A percentile compares a stretch with the other conserved stretches of the same genome.
These are phyloP conservation scores for Dendrocopos noguchii DNA, from an alignment of 2,113 vertebrate species.

Conservation along the genomic window DNA sequence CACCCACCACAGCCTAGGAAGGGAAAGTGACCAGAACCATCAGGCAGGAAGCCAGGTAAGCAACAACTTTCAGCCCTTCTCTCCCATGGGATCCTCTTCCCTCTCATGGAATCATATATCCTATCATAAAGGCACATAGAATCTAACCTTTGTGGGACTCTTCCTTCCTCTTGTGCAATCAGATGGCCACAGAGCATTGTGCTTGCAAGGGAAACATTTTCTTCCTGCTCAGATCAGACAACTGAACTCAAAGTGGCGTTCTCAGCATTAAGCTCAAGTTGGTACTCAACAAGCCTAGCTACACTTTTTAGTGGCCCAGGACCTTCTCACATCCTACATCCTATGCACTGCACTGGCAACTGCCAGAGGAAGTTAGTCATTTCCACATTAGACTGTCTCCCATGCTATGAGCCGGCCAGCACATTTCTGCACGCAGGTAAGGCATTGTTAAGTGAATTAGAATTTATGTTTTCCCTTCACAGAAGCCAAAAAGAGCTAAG, in stretches of 20 bases:
- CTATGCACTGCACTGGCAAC: not conserved
- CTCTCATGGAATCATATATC: not conserved
- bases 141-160: not conserved
- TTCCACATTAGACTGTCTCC: slow-evolving; percentile 14
- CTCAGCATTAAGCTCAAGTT: not conserved
- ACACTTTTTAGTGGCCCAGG: not conserved
- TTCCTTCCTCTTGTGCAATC: not conserved
- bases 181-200: not conserved
- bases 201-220: not conserved
- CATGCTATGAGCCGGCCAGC: slow-evolving; percentile 5
- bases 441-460: slow-evolving; percentile 34
- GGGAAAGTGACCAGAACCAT: not conserved
- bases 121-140: not conserved
- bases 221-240: not conserved
- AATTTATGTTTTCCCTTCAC: slow-evolving; percentile 51
- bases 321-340: not conserved
- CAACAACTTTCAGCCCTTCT: not conserved
- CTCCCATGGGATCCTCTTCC: not conserved
- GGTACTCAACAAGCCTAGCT: not conserved
- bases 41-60: not conserved
- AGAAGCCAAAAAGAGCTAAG: slow-evolving; percentile 26
- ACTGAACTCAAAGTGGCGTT: not conserved
- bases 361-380: slow-evolving; percentile 50
- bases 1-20: not conserved
- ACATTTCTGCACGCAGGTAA: slow-evolving; percentile 33